Evolutionary conservation across 2,888 invertebrate species (phyloP), one percentile per base, ranked within the genome.

Genomic region (Eupithecia tripunctaria): DNA sequence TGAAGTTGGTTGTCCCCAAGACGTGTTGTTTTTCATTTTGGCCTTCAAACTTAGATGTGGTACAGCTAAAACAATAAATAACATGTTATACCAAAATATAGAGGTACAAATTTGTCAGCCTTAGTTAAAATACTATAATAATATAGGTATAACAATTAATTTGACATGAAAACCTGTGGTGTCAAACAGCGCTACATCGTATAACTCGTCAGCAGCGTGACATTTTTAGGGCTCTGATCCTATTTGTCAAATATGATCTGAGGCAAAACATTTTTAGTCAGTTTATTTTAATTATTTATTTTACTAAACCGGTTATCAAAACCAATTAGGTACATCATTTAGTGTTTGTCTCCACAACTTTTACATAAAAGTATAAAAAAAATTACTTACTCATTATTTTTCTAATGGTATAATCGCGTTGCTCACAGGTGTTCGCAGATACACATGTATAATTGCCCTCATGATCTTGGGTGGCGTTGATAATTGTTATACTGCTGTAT

Each of bases 401-500:
- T 0, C 0, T 15, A n/a, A 68, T 47, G 14, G 1, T 25, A 10
- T 47, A 67, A 32, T 63, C 5, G 18, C 27, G 60, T 29, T 74
- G 51, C 0, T 78, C 80, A 70, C 81, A 82, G 21, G 79, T 84
- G 70, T 86, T 88, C 41, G 73, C 81, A 2, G 89, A 83, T 12
- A 80, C 70, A 70, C 94, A 94, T 0, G 51, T 81, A 75, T 93
- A 94, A 0, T 1, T 41, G 0, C 93, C 93, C 5, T 70, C 84
- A 68, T 91, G 86, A 15, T 82, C 78, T 64, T 76, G 79, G 1
- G 84, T 86, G 0, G 92, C 92, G 70, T 91, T 89, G 1, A 60
- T 43, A 38, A 93, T 79, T 32, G 84, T 89, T 62, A 93, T 82
- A 68, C 82, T 86, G 25, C 82, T 84, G 68, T 86, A 92, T 29